Percentiles rank a stretch among this genome's conserved stretches.
Conservation (phyloP, 2,797 vertebrate species). For the Salmo trutta region DNA sequence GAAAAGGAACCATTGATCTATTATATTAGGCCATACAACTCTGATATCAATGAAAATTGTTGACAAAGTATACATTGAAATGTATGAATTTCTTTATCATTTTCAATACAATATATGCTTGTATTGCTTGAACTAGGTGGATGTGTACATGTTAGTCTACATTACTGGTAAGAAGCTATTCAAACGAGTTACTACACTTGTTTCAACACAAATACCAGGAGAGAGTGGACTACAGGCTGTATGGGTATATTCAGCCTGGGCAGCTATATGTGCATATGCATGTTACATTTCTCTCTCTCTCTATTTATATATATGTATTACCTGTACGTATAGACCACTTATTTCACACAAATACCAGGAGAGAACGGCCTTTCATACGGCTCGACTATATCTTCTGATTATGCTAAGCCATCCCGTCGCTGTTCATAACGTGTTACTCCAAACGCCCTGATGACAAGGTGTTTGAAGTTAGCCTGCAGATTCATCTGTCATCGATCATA, state of each 20-base stretch:
- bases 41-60: not conserved
- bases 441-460: slow-evolving; percentile 50
- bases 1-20: not conserved
- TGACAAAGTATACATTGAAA: not conserved
- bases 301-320: not conserved
- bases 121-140: not conserved
- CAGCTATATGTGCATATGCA: too few relatives aligned
- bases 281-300: too few relatives aligned
- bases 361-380: slow-evolving; percentile 3
- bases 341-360: slow-evolving; percentile 1
- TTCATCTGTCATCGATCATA: slow-evolving; percentile 68
- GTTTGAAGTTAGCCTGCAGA: slow-evolving; percentile 49
- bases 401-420: slow-evolving; percentile 21
- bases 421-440: slow-evolving; percentile 53
- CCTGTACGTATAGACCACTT: not conserved
- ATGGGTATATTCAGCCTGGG: not conserved
- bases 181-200: not conserved
- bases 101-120: not conserved
- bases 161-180: not conserved
- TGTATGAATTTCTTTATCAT: not conserved
- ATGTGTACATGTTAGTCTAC: not conserved
- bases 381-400: slow-evolving; percentile 38
- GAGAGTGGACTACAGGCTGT: not conserved
- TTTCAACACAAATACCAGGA: not conserved
- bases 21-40: not conserved